A percentile compares a stretch with the other conserved stretches of the same genome.
These are phyloP conservation scores for Typhlomys cinereus DNA, from an alignment of 2,113 vertebrate species.

Conservation along the genomic window DNA sequence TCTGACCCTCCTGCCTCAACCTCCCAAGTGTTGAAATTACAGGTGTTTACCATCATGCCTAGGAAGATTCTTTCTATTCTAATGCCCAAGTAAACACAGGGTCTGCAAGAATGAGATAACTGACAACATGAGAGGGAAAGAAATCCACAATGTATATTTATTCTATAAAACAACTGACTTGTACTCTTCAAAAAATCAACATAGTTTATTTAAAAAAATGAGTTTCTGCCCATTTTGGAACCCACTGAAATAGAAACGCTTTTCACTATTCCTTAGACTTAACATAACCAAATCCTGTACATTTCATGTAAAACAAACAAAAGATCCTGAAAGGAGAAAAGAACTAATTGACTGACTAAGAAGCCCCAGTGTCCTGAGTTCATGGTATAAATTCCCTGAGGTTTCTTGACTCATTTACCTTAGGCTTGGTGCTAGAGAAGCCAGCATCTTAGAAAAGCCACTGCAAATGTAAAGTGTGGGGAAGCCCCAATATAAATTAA, in stretches of 20 bases:
- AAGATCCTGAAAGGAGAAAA: conserved; percentile 37
- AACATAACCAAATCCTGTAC: background rate
- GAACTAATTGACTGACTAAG: background rate
- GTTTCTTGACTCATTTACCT: background rate
- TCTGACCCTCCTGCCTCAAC: too few species aligned
- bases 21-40: too few species aligned
- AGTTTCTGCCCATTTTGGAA: background rate
- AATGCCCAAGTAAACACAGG: background rate
- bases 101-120: conserved; percentile 32
- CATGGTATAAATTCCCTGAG: background rate
- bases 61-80: conserved; percentile 17
- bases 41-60: too few species aligned
- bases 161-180: conserved; percentile 17
- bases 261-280: conserved; percentile 22
- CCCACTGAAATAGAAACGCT: background rate
- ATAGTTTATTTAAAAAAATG: background rate
- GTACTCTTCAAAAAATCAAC: background rate
- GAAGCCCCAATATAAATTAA: background rate
- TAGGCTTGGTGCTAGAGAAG: conserved; percentile 3
- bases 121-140: background rate
- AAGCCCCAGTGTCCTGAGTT: background rate
- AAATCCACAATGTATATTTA: conserved; percentile 30
- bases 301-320: conserved; percentile 31
- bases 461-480: background rate
- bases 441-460: conserved; percentile 21